Base-by-base conservation (phyloP, 2,888 invertebrate genomes). In the Hesperia comma region DNA sequence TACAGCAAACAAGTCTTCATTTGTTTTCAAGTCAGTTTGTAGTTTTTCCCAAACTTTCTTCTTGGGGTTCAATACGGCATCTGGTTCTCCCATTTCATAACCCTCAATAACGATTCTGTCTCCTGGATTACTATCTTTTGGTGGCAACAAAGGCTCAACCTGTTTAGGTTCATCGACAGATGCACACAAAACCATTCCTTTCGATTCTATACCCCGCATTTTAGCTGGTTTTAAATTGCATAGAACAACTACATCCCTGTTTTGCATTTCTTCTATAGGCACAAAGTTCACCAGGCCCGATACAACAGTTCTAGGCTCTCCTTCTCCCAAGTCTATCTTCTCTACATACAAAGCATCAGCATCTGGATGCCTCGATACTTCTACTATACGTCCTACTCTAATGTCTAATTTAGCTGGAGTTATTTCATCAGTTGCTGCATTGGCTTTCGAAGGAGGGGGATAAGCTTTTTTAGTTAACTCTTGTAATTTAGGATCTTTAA, bases 41-140 rank as follows among this genome's bases (percentile, higher is more conserved):
- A 98, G 85, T 85, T 97, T 98, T 77, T 98, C 98, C 98, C 98
- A 99, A n/a, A 98, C 93, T 93, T 99, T 99, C 90, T 99, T 99
- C 87, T 99, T 99, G 0, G 98, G 98, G 87, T 99, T 98, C 0
- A 99, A 90, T 70, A 97, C 95, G 33, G 96, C 95, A 87, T 98
- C 98, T 2, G 98, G 96, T 61, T 93, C 93, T 19, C 97, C 97
- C 66, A 85, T 86, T 85, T 96, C 96, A 85, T 95, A 97, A 26
- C 97, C 97, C 84, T 98, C 98, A 64, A 98, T 94, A 67, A 95
- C 90, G 55, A 99, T 95, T 76, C 95, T 94, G 70, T 98, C 98
- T 32, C 99, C 99, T 15, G 97, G 95, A n/a, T 93, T 92, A 70
- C 96, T 94, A 56, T 94, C 95, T 66, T 93, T 90, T 43, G 98